Conservation (phyloP, 1,140 invertebrate genomes). For the Solen grandis region DNA sequence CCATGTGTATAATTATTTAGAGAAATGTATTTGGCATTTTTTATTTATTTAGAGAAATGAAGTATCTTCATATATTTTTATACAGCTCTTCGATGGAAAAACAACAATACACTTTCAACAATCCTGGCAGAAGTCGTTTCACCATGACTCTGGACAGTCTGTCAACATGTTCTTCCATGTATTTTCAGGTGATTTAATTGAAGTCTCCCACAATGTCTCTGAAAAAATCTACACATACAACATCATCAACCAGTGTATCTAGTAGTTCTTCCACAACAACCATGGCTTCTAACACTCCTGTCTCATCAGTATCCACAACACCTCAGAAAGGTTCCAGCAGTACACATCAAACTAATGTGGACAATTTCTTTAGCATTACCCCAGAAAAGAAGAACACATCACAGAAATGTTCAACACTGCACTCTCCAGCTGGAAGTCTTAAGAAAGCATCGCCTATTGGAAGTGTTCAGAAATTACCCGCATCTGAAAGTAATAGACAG, state of each 20-base stretch:
- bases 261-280: conserved; percentile 29
- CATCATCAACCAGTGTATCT: conserved; percentile 23
- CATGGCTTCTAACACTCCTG: conserved; percentile 28
- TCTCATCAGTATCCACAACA: conserved; percentile 29
- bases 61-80: conserved; percentile 31
- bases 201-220: conserved; percentile 28
- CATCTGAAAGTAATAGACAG: conserved; percentile 24
- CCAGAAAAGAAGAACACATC: conserved; percentile 27
- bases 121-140: conserved; percentile 28
- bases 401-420: conserved; percentile 23
- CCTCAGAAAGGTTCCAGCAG: conserved; percentile 15
- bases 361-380: conserved; percentile 27
- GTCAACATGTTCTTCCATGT: conserved; percentile 29
- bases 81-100: conserved; percentile 27
- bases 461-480: conserved; percentile 29
- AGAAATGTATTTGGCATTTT: conserved; percentile 28
- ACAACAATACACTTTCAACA: conserved; percentile 30
- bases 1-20: conserved; percentile 30
- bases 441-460: conserved; percentile 25
- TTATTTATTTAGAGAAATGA: conserved; percentile 31
- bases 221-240: conserved; percentile 24
- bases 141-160: conserved; percentile 28
- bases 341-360: conserved; percentile 24
- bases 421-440: conserved; percentile 26
- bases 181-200: conserved; percentile 30